Evolutionary conservation across 2,797 vertebrate species (phyloP).

Genomic region (Ctenopoma multispine): DNA sequence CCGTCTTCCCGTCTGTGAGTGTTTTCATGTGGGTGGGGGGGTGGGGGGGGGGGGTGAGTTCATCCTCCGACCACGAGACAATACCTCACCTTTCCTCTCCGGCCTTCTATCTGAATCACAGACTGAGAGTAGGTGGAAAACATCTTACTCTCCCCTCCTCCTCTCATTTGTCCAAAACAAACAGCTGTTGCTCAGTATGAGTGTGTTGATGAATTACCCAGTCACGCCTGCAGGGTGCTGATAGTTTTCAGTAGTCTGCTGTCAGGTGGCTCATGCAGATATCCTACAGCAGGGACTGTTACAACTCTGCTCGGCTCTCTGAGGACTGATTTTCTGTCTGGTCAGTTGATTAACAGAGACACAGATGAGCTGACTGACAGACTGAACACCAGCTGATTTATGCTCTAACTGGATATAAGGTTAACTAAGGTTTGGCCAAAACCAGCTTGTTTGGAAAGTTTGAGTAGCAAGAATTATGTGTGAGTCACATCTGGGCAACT

Average conservation of each 20-base stretch:
- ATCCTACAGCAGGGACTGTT: conserved; percentile 10
- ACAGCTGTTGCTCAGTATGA: conserved; percentile 50
- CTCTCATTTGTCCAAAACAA: conserved; percentile 59
- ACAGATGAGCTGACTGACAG: not conserved
- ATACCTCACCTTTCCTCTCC: conserved; percentile 74
- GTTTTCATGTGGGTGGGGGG: conserved; percentile 54
- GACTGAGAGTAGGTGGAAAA: conserved; percentile 64
- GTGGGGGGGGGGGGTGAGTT: conserved; percentile 72
- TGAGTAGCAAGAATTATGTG: not conserved
- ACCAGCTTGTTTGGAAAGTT: not conserved
- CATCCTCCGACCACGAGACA: conserved; percentile 75
- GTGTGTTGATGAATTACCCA: conserved; percentile 27
- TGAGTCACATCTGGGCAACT: conserved; percentile 6
- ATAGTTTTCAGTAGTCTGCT: conserved; percentile 43
- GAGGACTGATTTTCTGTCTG: not conserved
- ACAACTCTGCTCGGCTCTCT: conserved; percentile 9
- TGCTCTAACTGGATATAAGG: not conserved
- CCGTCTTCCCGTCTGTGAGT: conserved; percentile 42
- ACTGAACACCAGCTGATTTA: not conserved
- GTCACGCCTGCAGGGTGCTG: conserved; percentile 21
- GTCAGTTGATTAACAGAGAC: conserved; percentile 2
- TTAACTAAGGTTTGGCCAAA: conserved; percentile 14
- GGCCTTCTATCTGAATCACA: conserved; percentile 70
- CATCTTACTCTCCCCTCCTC: conserved; percentile 48
- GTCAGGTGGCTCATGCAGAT: conserved; percentile 27